phyloP scores from a whole-genome alignment of 1,140 invertebrate genomes.

The Drosophila seguyi region DNA sequence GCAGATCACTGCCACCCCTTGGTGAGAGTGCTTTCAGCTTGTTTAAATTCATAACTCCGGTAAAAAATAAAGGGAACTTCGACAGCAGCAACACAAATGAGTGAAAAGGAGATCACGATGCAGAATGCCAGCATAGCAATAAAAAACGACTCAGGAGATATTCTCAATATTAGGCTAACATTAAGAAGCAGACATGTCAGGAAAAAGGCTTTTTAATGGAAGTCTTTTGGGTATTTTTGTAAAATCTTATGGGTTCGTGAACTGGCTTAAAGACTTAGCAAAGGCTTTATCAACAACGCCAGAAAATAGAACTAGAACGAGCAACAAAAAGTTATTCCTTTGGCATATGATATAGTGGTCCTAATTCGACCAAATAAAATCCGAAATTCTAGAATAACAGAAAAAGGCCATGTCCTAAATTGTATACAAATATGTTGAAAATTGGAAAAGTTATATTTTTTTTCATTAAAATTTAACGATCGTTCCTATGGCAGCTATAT shows the following conservation, averaged over 20 bases:
- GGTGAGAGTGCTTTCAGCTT: too few relatives aligned
- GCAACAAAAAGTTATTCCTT: too few relatives aligned
- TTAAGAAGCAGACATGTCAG: conserved; percentile 4
- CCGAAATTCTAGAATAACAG: too few relatives aligned
- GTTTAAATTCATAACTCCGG: conserved; percentile 63
- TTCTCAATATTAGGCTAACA: conserved; percentile 5
- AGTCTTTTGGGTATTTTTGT: background rate
- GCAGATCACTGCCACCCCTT: conserved; percentile 39
- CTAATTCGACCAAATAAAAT: too few relatives aligned
- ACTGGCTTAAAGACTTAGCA: too few relatives aligned
- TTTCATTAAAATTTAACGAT: too few relatives aligned
- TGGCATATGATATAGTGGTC: too few relatives aligned
- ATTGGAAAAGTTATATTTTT: too few relatives aligned
- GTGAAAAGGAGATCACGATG: background rate
- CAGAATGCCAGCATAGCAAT: background rate
- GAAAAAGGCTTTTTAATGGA: background rate
- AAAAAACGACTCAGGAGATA: conserved; percentile 16
- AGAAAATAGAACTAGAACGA: background rate
- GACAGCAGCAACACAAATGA: conserved; percentile 12
- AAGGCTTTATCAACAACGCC: background rate
- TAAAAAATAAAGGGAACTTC: conserved; percentile 14
- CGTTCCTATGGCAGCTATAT: too few relatives aligned
- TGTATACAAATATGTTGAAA: too few relatives aligned
- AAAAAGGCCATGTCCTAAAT: too few relatives aligned
- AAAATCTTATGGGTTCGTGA: background rate